Evolutionary conservation across 2,113 vertebrate species (phyloP).

Genomic region (Crotalus helleri): DNA sequence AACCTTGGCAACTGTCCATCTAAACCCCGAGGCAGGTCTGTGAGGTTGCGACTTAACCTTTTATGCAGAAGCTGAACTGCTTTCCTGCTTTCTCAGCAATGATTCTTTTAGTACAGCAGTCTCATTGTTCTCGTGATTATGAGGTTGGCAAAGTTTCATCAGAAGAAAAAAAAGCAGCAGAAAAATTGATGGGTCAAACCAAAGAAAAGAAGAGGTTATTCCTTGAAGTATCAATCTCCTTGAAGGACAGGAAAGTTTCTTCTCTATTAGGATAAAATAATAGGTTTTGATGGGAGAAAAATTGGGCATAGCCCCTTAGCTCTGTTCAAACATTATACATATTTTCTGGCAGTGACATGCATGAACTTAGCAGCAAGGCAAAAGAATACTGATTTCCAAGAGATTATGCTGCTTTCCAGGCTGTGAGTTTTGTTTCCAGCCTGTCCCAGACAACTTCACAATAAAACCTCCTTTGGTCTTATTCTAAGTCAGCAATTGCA

Average conservation of each 20-base stretch:
- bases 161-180: neutral
- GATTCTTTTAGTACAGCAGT: neutral
- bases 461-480: neutral
- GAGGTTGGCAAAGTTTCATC: neutral
- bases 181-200: neutral
- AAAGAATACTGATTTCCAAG: conserved; percentile 10
- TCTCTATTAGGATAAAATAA: conserved; percentile 9
- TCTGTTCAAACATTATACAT: neutral
- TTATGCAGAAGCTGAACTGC: neutral
- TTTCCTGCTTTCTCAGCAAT: neutral
- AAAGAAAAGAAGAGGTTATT: neutral
- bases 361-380: neutral
- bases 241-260: conserved; percentile 2
- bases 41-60: neutral
- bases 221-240: neutral
- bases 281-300: neutral
- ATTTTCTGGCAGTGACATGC: neutral
- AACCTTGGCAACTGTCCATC: neutral
- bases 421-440: conserved; percentile 2
- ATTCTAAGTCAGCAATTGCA: neutral
- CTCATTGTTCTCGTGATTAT: neutral
- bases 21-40: neutral
- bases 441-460: neutral
- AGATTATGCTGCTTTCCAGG: neutral
- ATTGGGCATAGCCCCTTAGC: neutral